Evolutionary conservation across 1,140 invertebrate species (phyloP).

Genomic region (Drosophila lini): DNA sequence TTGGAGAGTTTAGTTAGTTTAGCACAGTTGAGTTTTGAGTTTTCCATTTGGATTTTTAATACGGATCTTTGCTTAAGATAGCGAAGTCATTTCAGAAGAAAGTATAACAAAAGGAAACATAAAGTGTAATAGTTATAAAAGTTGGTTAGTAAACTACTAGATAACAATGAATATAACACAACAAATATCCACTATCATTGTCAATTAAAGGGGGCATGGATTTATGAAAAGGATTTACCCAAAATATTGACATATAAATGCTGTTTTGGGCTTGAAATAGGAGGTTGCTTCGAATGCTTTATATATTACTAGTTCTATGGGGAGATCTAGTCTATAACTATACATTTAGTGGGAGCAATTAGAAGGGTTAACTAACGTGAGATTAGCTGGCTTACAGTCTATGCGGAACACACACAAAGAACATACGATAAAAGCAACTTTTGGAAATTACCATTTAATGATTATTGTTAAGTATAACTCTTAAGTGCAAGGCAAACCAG

Average conservation of each 20-base stretch:
- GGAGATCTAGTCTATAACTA: slow-evolving; percentile 16
- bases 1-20: slow-evolving; percentile 34
- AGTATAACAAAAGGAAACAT: slow-evolving; percentile 10
- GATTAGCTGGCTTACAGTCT: slow-evolving; percentile 28
- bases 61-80: slow-evolving; percentile 20
- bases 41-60: slow-evolving; percentile 20
- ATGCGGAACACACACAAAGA: slow-evolving; percentile 30
- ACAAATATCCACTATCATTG: slow-evolving; percentile 20
- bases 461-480: slow-evolving; percentile 31
- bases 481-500: slow-evolving; percentile 34
- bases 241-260: slow-evolving; percentile 3
- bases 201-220: slow-evolving; percentile 6
- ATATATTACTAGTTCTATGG: slow-evolving; percentile 3
- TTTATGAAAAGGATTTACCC: slow-evolving; percentile 1
- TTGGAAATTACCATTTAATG: slow-evolving; percentile 10
- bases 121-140: background rate
- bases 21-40: slow-evolving; percentile 44
- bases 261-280: background rate
- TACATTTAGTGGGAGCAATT: slow-evolving; percentile 31
- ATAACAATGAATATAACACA: slow-evolving; percentile 11
- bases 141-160: slow-evolving; percentile 27
- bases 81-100: slow-evolving; percentile 33
- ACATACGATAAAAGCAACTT: slow-evolving; percentile 30
- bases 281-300: background rate
- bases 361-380: slow-evolving; percentile 13